Evolutionary conservation across 2,797 vertebrate genomes (phyloP), one percentile per base, ranked within the genome.

Genomic region (Acrossocheilus wenchowensis): DNA sequence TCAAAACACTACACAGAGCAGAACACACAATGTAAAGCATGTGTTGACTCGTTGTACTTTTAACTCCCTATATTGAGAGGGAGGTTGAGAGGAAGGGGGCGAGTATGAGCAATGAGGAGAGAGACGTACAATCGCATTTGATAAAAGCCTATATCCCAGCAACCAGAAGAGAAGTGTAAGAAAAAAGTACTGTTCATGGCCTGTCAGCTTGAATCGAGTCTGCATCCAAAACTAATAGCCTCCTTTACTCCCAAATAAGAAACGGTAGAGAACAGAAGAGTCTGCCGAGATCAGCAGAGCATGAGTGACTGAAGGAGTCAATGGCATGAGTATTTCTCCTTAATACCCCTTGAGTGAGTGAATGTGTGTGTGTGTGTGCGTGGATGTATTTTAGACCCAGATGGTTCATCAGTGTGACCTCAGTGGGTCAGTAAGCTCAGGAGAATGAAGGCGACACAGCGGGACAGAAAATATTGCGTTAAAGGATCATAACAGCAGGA

Each of bases 361-460:
- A 84, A 81, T 54, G 48, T 62, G 30, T 71, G 81, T 69, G 81
- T 78, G 73, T 52, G 68, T 81, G 79, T 78, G 68, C 83, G 75
- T 86, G 39, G 41, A 57, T 15, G 52, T 73, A 78, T 57, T 45
- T 80, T 43, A 39, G 84, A 39, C 84, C 78, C 84, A 86, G 77
- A 87, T 87, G 86, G 86, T 87, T 80, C 71, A 81, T 87, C 86
- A 87, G 77, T 81, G 73, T 86, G 83, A 78, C 87, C 87, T 81
- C 43, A 64, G 73, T 82, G 87, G 87, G 87, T 86, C 83, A 88
- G 79, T 88, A 78, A 88, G 80, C 87, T 88, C 80, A 62, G 43
- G 79, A 82, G 75, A 86, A 82, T 66, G 79, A 86, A 82, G 66
- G 83, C 14, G 9, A 41, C 87, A 50, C 83, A 64, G 73, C 77